These are phyloP conservation scores for Melanogrammus aeglefinus DNA, from an alignment of 2,797 vertebrate species.

Conservation along the genomic window DNA sequence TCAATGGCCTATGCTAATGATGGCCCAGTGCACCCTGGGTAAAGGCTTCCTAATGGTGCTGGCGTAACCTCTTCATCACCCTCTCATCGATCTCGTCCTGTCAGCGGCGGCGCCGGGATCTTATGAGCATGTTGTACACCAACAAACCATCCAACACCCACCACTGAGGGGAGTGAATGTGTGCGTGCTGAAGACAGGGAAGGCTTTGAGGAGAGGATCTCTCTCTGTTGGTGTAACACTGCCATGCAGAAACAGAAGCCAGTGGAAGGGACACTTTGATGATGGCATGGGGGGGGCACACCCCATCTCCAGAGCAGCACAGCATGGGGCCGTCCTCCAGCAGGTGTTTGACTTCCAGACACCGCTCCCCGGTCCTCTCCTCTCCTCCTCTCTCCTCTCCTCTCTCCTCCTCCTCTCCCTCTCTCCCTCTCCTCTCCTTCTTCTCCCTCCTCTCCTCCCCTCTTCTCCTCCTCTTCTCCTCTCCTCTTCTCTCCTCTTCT, in stretches of 20 bases:
- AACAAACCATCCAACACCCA: constrained; percentile 1
- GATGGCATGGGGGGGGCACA: background rate
- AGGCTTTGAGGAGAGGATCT: no score
- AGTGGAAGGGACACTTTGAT: background rate
- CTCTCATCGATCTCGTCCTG: constrained; percentile 52
- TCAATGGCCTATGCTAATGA: constrained; percentile 62
- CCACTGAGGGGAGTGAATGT: background rate
- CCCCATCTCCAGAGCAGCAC: background rate
- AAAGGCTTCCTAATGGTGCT: constrained; percentile 45
- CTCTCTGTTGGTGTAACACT: background rate
- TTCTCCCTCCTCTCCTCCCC: no score
- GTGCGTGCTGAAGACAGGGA: constrained; percentile 1
- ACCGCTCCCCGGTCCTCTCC: no score
- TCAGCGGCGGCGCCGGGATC: constrained; percentile 36
- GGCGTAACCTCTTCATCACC: constrained; percentile 47
- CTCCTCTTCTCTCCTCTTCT: no score
- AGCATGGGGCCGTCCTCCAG: background rate
- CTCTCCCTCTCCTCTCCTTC: no score
- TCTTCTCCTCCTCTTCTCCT: no score
- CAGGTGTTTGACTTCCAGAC: background rate
- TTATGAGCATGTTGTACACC: background rate
- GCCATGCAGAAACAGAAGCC: background rate
- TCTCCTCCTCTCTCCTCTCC: no score
- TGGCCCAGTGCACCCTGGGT: constrained; percentile 47
- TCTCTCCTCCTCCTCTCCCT: no score